Evolutionary conservation across 1,140 invertebrate species (phyloP), one percentile per base, ranked within the genome.

Genomic region (Augochlora pura): DNA sequence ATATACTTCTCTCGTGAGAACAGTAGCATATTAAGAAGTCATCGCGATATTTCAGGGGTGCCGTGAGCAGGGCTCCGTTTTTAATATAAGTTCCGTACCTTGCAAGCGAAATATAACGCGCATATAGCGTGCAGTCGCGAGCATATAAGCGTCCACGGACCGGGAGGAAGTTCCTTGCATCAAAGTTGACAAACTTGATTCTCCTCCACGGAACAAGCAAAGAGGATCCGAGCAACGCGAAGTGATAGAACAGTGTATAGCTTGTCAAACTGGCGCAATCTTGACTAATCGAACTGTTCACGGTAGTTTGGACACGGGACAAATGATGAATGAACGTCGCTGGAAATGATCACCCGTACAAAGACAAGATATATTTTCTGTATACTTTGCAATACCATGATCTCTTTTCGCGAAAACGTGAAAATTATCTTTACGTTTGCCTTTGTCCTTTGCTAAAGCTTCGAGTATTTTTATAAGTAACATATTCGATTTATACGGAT

Each of bases 181-280:
- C 84, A 90, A 88, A 90, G 89, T 91, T 89, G 88, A 88, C 87
- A 90, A 91, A 91, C 88, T 91, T 86, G 84, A 89, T 89, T 88
- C 82, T 14, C 76, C 74, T 66, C 80, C 65, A 80, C 46, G 52
- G 42, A 72, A 57, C 38, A 59, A 62, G 57, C 38, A 42, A 54
- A 59, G 62, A 1, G 38, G 65, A 25, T 32, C 16, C 42, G n/a
- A 65, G 59, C 23, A 25, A 2, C 16, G 32, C 9, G 52, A 59
- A 59, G 38, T 27, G 39, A 4, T 59, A 18, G 39, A 69, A 23
- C 54, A 60, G 7, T 16, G 39, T 76, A 9, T 67, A 52, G 52
- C 69, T 70, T 25, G 59, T 25, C 57, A 71, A 57, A 46, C 54
- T 72, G 69, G 69, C 2, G 59, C 38, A 67, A 73, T 86, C 77